Evolutionary conservation across 2,888 invertebrate species (phyloP).

Genomic region (Malthinus flaveolus): DNA sequence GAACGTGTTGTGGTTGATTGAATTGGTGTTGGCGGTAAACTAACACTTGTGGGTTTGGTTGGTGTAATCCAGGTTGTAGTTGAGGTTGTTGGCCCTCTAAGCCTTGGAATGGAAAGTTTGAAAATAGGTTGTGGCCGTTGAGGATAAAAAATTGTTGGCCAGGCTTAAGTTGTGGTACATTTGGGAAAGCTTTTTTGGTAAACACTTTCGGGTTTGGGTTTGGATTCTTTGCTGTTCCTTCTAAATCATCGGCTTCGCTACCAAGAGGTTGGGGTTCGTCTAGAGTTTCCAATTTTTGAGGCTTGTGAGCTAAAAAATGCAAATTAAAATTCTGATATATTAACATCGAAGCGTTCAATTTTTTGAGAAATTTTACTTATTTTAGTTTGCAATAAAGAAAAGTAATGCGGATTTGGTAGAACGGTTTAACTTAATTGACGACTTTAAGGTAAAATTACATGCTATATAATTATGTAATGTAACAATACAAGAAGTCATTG

Average conservation of each 20-base stretch:
- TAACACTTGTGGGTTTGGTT: slow-evolving; percentile 9
- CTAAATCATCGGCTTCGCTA: slow-evolving; percentile 40
- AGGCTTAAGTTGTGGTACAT: slow-evolving; percentile 40
- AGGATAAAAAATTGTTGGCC: slow-evolving; percentile 64
- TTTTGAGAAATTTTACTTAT: not conserved
- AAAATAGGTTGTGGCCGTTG: slow-evolving; percentile 58
- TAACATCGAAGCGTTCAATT: not conserved
- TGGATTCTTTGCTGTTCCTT: slow-evolving; percentile 35
- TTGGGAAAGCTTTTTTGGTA: slow-evolving; percentile 32
- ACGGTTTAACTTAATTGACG: slow-evolving; percentile 13
- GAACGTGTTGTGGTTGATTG: slow-evolving; percentile 25
- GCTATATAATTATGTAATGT: not conserved
- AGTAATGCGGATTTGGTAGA: slow-evolving; percentile 4
- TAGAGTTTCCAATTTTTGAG: slow-evolving; percentile 51
- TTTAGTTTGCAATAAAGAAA: slow-evolving; percentile 5
- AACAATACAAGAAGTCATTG: slow-evolving; percentile 9
- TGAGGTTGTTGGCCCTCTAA: not conserved
- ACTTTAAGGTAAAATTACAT: slow-evolving; percentile 8
- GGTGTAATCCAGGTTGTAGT: slow-evolving; percentile 3
- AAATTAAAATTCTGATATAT: not conserved
- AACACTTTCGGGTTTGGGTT: slow-evolving; percentile 12
- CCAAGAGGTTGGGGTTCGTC: slow-evolving; percentile 40
- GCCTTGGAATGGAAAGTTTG: slow-evolving; percentile 33
- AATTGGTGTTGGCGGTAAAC: slow-evolving; percentile 14
- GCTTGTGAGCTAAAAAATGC: slow-evolving; percentile 38